These are phyloP conservation scores for Capreolus pygargus DNA, from an alignment of 2,113 vertebrate genomes.

Conservation along the genomic window DNA sequence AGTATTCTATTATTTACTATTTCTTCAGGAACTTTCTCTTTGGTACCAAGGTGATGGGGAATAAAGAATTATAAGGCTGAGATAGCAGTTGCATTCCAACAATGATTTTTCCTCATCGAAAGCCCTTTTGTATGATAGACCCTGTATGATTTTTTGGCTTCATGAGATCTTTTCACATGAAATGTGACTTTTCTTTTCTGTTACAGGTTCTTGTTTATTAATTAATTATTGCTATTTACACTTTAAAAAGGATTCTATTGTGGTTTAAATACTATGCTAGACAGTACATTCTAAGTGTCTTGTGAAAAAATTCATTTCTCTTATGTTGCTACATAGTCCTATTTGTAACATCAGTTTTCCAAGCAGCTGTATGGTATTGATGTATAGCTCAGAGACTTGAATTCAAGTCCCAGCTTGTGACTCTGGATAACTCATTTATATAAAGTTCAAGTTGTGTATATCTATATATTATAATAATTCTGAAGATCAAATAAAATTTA, in stretches of 20 bases:
- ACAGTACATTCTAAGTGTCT: not conserved
- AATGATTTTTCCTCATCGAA: not conserved
- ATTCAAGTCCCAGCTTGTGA: not conserved
- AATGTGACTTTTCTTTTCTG: not conserved
- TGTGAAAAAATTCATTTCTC: not conserved
- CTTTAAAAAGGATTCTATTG: not conserved
- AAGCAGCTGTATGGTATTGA: not conserved
- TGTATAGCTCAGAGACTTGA: not conserved
- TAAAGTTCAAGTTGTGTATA: not conserved
- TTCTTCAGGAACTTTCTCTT: not conserved
- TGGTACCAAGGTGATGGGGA: not conserved
- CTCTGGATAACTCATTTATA: not conserved
- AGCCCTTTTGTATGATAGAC: not conserved
- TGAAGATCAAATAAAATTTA: not conserved
- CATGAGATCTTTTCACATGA: not conserved
- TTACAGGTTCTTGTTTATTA: slow-evolving; percentile 3
- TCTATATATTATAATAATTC: not conserved
- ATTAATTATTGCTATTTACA: slow-evolving; percentile 20
- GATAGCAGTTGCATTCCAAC: not conserved
- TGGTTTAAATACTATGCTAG: slow-evolving; percentile 13
- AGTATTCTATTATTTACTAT: not conserved
- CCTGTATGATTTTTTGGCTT: not conserved
- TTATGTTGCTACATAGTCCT: not conserved
- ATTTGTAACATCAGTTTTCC: not conserved
- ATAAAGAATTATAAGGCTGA: not conserved